These are phyloP conservation scores for Branchinecta lindahli DNA, from an alignment of 1,140 invertebrate species.

Conservation along the genomic window DNA sequence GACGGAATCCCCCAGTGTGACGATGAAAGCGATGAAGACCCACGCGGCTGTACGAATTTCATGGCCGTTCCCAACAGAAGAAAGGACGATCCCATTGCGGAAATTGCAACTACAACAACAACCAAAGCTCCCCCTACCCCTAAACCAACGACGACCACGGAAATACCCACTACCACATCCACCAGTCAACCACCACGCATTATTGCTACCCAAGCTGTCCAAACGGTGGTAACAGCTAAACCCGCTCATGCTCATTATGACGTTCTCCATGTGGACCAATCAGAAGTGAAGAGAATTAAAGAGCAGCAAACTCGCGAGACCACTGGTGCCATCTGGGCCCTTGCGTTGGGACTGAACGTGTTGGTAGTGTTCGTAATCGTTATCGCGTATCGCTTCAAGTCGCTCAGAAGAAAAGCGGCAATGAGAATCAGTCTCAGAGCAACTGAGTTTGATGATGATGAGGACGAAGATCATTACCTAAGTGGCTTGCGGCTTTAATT, in stretches of 20 bases:
- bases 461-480: not conserved
- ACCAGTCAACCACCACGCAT: not conserved
- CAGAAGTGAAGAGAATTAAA: not conserved
- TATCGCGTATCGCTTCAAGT: not conserved
- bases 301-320: not conserved
- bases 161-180: not conserved
- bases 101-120: not conserved
- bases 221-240: not conserved
- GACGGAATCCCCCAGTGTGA: conserved; percentile 85
- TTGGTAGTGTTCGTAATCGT: not conserved
- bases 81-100: not conserved
- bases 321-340: not conserved
- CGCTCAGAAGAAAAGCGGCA: not conserved
- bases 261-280: not conserved
- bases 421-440: not conserved
- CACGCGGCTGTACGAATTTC: conserved; percentile 22
- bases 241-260: not conserved
- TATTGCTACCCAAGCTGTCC: too few relatives aligned
- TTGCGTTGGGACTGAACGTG: not conserved
- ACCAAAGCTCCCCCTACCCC: not conserved
- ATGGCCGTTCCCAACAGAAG: not conserved
- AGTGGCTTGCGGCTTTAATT: not conserved
- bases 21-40: conserved; percentile 75
- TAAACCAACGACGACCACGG: not conserved
- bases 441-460: not conserved